Percentiles rank a stretch among this genome's conserved stretches.
phyloP scores from a whole-genome alignment of 2,797 vertebrate genomes.

The Pangasius larnaudii region DNA sequence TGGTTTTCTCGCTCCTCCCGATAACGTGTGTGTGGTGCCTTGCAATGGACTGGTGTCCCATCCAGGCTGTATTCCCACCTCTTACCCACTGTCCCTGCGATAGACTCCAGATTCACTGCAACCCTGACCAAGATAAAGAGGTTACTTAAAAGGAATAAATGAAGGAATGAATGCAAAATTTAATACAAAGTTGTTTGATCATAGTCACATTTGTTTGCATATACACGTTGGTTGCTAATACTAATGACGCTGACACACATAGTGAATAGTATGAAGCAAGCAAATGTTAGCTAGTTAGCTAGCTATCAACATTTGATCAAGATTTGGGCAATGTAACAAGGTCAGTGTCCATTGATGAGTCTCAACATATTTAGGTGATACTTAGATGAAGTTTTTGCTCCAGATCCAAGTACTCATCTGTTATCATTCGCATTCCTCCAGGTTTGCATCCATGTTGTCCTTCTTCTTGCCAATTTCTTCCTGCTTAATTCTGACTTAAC shows the following conservation, averaged over 20 bases:
- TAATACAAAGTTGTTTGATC: neutral
- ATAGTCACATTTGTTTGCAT: neutral
- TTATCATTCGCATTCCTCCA: neutral
- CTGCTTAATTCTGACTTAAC: neutral
- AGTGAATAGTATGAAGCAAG: neutral
- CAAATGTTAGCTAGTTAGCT: neutral
- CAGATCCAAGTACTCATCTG: neutral
- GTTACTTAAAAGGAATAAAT: neutral
- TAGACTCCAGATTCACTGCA: neutral
- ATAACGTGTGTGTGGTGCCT: neutral
- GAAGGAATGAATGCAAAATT: neutral
- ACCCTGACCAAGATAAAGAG: neutral
- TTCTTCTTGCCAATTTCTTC: neutral
- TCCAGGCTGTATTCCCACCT: neutral
- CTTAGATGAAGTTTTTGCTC: neutral
- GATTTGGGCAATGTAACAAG: neutral
- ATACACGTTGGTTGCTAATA: neutral
- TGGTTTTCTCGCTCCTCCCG: neutral
- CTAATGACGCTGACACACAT: neutral
- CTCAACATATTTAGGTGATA: neutral
- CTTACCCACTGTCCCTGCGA: neutral
- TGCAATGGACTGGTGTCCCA: neutral
- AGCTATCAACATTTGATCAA: neutral
- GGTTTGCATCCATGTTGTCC: neutral
- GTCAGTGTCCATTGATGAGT: neutral